These are phyloP conservation scores for Neoascia interrupta DNA, from an alignment of 2,888 invertebrate species.

Conservation along the genomic window DNA sequence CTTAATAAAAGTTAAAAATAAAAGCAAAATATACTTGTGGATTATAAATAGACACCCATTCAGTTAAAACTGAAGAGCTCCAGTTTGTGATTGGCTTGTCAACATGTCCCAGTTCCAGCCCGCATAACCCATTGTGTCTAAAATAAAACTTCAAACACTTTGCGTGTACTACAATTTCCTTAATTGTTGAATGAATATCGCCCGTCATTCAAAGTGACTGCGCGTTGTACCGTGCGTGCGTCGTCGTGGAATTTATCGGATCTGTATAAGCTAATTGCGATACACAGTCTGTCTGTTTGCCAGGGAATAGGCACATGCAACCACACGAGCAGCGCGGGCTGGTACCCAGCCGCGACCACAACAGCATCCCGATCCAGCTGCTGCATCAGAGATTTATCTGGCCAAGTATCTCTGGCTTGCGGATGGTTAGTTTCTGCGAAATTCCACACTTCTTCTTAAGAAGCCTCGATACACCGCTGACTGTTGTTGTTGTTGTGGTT, in stretches of 20 bases:
- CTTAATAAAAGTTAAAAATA: no score
- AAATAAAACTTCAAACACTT: no score
- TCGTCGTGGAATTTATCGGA: conserved; percentile 56
- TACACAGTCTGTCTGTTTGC: conserved; percentile 44
- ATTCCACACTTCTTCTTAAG: conserved; percentile 31
- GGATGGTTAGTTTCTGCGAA: conserved; percentile 29
- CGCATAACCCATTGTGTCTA: background rate
- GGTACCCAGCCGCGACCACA: background rate
- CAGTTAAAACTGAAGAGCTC: no score
- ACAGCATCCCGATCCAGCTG: conserved; percentile 9
- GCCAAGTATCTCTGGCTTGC: conserved; percentile 14
- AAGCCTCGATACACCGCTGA: background rate
- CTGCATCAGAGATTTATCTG: conserved; percentile 20
- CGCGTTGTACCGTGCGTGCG: background rate
- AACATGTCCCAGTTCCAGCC: conserved; percentile 14
- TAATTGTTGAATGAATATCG: conserved; percentile 39
- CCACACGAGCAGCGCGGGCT: no score
- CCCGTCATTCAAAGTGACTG: conserved; percentile 20
- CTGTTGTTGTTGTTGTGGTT: background rate
- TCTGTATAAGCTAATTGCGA: conserved; percentile 59
- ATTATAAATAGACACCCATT: no score
- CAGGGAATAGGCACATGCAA: conserved; percentile 31
- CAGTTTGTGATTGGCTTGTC: conserved; percentile 42
- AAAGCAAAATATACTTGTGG: no score
- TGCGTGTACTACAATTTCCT: conserved; percentile 6